Evolutionary conservation across 2,888 invertebrate species (phyloP), one percentile per base, ranked within the genome.

Genomic region (Macrophya annulata): DNA sequence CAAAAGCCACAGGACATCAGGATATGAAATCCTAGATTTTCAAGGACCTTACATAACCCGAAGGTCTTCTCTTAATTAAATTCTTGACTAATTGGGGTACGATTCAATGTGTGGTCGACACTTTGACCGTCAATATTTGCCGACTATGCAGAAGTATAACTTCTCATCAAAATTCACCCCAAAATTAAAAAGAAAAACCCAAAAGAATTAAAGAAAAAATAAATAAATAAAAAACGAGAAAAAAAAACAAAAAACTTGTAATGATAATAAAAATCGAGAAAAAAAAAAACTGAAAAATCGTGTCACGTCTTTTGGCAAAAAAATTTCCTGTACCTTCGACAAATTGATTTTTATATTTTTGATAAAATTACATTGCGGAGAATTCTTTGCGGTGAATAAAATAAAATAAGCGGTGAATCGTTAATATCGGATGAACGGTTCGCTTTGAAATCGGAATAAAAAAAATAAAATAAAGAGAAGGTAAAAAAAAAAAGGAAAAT

Each of bases 41-140:
- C 43, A 43, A 77, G 51, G 77, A 77, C 77, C 51, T 77, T 21
- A 77, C 43, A 81, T 62, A 81, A 45, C 81, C 81, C 81, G 43
- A 12, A 43, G 81, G 62, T 59, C 43, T 79, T 79, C 76, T 76
- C 76, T 77, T 59, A 62, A 81, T 43, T 81, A 59, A 59, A 59
- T 62, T 81, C 62, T 43, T 59, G 86, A 87, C 88, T 91, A 91
- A 92, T 91, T 90, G 91, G 90, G 89, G 88, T 88, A 87, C 88
- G 89, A 91, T 89, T 90, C 88, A 89, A 91, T 81, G 62, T 81
- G 40, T 21, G 81, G 43, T 12, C 8, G 62, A 59, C 81, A 21
- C 12, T 62, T 81, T 59, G 62, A 77, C 77, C 77, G 51, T 77
- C 55, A 77, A 77, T 51, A 77, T 77, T 48, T 31, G n/a, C 51